Percentiles rank a stretch among this genome's conserved stretches.
Conservation (phyloP, 2,113 vertebrate species). For the Pandion haliaetus region DNA sequence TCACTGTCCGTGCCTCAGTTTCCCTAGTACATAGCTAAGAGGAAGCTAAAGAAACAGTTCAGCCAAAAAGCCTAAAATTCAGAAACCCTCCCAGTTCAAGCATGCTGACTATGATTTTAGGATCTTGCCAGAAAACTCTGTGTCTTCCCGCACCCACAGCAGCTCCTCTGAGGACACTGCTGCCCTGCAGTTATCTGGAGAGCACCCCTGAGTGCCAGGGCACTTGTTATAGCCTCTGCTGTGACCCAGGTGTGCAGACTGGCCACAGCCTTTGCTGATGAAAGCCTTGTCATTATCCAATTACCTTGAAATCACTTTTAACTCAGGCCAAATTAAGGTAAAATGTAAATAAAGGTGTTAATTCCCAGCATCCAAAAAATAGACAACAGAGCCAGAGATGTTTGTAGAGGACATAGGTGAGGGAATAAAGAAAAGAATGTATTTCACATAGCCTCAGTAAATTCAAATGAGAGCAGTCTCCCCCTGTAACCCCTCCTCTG, state of each 20-base stretch:
- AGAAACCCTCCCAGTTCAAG: neutral
- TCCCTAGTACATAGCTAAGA: neutral
- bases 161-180: neutral
- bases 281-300: neutral
- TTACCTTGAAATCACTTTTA: neutral
- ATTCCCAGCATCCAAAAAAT: neutral
- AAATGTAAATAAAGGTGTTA: slow-evolving; percentile 34
- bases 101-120: neutral
- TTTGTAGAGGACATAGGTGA: neutral
- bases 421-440: neutral
- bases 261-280: neutral
- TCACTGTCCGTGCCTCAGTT: neutral
- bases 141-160: neutral
- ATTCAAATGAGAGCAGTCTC: neutral
- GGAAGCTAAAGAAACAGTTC: neutral
- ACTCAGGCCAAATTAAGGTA: neutral
- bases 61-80: neutral
- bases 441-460: neutral
- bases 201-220: neutral
- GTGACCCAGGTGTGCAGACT: neutral
- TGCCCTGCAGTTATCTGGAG: neutral
- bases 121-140: neutral
- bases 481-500: neutral
- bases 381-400: neutral
- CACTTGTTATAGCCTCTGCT: neutral